A percentile compares a stretch with the other conserved stretches of the same genome.
phyloP scores from a whole-genome alignment of 2,113 vertebrate species.

The Pteropus alecto region DNA sequence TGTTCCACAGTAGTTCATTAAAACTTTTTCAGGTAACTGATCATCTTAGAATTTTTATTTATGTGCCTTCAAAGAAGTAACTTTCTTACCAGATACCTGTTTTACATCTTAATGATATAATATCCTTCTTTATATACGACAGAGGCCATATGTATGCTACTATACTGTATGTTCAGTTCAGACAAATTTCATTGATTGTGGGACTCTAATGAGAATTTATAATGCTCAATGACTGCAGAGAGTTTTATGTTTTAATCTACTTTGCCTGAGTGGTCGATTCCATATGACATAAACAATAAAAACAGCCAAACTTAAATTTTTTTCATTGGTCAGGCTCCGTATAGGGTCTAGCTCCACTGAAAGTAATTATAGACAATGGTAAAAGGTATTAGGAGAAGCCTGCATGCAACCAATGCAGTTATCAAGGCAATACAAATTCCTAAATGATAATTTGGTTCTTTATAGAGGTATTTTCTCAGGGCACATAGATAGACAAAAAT shows the following conservation, averaged over 20 bases:
- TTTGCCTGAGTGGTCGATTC: background rate
- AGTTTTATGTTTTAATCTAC: background rate
- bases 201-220: background rate
- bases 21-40: background rate
- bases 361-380: background rate
- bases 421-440: background rate
- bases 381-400: background rate
- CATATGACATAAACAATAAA: background rate
- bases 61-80: background rate
- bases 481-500: background rate
- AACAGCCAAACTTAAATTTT: background rate
- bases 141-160: background rate
- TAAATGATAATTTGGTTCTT: background rate
- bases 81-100: background rate
- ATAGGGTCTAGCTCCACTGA: background rate
- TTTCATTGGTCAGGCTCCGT: background rate
- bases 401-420: background rate
- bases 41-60: background rate
- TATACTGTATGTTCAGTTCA: background rate
- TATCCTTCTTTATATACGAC: background rate
- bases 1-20: background rate
- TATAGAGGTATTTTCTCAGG: background rate
- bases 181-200: background rate
- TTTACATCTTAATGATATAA: background rate
- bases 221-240: background rate